Base-by-base conservation (phyloP, 2,888 invertebrate genomes). In the Nymphalis urticae region DNA sequence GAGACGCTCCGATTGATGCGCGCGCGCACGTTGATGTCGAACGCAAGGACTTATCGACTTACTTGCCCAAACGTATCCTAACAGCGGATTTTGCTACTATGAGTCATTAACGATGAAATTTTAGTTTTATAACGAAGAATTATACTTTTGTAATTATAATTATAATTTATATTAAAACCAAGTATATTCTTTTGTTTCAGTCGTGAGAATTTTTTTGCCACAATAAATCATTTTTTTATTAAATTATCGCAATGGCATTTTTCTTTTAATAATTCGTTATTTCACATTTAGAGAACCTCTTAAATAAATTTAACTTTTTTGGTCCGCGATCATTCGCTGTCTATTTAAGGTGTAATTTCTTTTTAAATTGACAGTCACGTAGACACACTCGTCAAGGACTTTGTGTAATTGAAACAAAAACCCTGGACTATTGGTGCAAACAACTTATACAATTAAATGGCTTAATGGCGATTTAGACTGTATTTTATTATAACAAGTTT, bases 1-100 rank as follows among this genome's bases (percentile, higher is more conserved):
- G 84, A 82, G 82, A 76, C 82, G 81, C 68, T 80, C 78, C 79
- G 76, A 77, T 81, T 82, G 80, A 69, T 65, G 68, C 70, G 74
- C 84, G 86, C 85, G 74, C 84, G 86, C 85, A 79, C 85, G 88
- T 87, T 88, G 85, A 88, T 86, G 87, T 89, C 86, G 85, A 78
- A 82, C 78, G 77, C 85, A 86, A 85, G 86, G 84, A 82, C 80
- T 79, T 69, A 70, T 69, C 66, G 68, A 62, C 60, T 53, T 24
- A 24, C 54, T 56, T 59, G 74, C 59, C 66, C 60, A 51, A 68
- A 62, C 69, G 19, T 62, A 54, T 62, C 53, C 60, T 53, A 65
- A 42, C 42, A 63, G 53, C 42, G 27, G 27, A 59, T 62, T 50
- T 47, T 19, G 32, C 56, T 61, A 59, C 51, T n/a, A 17, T 51